Base-by-base conservation (phyloP, 2,797 vertebrate species). In the Coregonus suidteri region DNA sequence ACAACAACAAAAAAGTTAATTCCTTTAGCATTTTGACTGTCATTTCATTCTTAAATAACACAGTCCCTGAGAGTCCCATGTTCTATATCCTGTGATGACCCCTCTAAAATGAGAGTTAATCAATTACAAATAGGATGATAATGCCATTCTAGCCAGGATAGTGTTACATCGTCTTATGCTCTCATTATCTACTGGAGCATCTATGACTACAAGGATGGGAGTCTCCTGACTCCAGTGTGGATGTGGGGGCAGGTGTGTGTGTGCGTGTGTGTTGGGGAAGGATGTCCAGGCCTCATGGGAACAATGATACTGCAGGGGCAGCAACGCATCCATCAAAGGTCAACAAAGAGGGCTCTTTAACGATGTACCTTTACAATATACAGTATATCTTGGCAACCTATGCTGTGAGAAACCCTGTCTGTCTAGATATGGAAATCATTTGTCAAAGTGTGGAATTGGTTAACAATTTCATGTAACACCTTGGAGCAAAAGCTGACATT, bases 71-170 rank as follows among this genome's bases (percentile, higher is more conserved):
- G 16, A 13, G 82, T 85, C 89, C 64, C 64, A 2, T 66, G 15
- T 31, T 3, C 25, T 31, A 34, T 75, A 85, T 81, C 85, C 87
- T 20, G 71, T 54, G 14, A 72, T 53, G 75, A 73, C 79, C 75
- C 52, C 82, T 83, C 83, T 84, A 91, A 93, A 92, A 90, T 87
- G 87, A 83, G 84, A 73, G 77, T 90, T 91, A 90, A 91, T 88
- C 86, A 87, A 90, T 93, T 91, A 93, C 90, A 91, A 59, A 90
- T 87, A 90, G 90, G 91, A 89, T 82, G 88, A 93, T 91, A 93
- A 92, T 91, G 91, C 87, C 89, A 90, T 90, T 90, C 92, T 92
- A 93, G 91, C 88, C 87, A 80, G 90, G 91, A 86, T 91, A 89
- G 90, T 86, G 88, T 88, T 88, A 88, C 87, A 79, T 90, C 91